Conservation (phyloP, 2,888 invertebrate species). For the Orthosia incerta region DNA sequence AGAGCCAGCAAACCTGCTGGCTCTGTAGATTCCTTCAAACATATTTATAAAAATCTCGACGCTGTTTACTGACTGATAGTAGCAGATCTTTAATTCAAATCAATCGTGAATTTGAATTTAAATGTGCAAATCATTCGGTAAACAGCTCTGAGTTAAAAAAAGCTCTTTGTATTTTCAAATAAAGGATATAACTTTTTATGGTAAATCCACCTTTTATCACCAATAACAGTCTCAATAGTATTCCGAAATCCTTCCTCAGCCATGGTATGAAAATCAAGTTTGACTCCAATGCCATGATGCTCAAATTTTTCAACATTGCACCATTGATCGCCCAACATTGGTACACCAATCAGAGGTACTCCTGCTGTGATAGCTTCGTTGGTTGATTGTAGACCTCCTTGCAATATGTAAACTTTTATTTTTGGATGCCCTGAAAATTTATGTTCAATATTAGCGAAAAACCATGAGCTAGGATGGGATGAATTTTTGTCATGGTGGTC, state of each 20-base stretch:
- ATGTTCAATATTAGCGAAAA: not conserved
- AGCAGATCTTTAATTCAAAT: no score
- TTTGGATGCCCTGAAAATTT: constrained; percentile 47
- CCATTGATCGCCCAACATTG: constrained; percentile 65
- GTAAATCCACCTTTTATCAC: constrained; percentile 29
- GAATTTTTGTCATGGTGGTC: no score
- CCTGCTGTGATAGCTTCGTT: constrained; percentile 67
- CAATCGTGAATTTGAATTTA: no score
- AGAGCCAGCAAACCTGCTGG: no score
- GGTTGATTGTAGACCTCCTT: constrained; percentile 68
- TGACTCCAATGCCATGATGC: constrained; percentile 38
- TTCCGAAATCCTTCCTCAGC: constrained; percentile 35
- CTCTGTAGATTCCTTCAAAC: no score
- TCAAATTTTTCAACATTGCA: constrained; percentile 60
- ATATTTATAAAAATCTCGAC: no score
- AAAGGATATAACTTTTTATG: no score
- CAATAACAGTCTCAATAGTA: constrained; percentile 36
- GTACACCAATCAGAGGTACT: constrained; percentile 66
- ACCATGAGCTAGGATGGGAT: no score
- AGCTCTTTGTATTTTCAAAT: no score
- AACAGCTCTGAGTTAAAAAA: no score
- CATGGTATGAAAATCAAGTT: constrained; percentile 32
- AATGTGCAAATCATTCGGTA: no score
- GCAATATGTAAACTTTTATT: constrained; percentile 62
- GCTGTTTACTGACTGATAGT: no score